Conservation (phyloP, 2,888 invertebrate species). For the Hyalella azteca region DNA sequence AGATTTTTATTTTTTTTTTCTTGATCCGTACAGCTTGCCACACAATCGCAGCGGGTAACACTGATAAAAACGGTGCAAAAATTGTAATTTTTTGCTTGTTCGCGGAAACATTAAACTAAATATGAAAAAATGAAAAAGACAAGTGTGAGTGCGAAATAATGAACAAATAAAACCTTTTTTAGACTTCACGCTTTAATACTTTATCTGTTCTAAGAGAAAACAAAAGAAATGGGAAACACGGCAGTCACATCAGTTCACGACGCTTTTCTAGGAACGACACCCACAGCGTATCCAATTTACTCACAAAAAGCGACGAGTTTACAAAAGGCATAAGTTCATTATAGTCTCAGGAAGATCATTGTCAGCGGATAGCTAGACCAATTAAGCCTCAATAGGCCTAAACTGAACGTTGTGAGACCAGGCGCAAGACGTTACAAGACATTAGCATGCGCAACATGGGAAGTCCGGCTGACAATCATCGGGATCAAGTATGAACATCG, state of each 20-base stretch:
- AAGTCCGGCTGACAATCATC: too few species aligned
- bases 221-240: not conserved
- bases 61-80: too few species aligned
- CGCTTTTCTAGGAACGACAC: not conserved
- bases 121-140: not conserved
- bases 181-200: not conserved
- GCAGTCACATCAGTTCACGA: not conserved
- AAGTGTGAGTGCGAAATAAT: not conserved
- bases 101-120: not conserved
- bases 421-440: not conserved
- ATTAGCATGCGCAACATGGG: not conserved
- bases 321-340: slow-evolving; percentile 7
- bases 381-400: slow-evolving; percentile 16
- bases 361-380: not conserved
- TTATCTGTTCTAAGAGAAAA: not conserved
- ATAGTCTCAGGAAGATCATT: not conserved
- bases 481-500: too few species aligned
- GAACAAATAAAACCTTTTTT: not conserved
- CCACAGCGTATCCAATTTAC: slow-evolving; percentile 17
- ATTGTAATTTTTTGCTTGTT: too few species aligned
- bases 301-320: not conserved
- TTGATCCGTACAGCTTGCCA: too few species aligned
- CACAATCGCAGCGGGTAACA: too few species aligned
- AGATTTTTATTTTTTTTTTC: too few species aligned
- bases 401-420: not conserved